These are phyloP conservation scores for Styela plicata DNA, from an alignment of 23 tunicate species.

Conservation along the genomic window DNA sequence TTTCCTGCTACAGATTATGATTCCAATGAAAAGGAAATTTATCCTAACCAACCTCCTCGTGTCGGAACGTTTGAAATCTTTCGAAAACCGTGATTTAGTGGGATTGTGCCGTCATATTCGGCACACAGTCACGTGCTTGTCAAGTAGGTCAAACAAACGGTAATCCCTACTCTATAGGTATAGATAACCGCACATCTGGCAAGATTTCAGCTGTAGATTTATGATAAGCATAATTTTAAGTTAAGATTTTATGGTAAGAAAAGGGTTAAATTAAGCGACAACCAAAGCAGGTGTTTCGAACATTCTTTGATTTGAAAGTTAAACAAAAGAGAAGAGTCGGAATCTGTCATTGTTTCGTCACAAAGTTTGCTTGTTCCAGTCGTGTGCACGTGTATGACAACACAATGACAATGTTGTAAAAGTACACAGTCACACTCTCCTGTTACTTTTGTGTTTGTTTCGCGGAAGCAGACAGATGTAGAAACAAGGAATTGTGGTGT, in stretches of 20 bases:
- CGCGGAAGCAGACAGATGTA: conserved; percentile 27
- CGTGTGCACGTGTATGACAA: conserved; percentile 33
- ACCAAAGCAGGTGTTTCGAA: conserved; percentile 21
- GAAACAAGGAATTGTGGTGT: conserved; percentile 25
- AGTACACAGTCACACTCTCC: conserved; percentile 28
- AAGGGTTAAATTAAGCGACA: conserved; percentile 5
- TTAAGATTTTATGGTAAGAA: not conserved
- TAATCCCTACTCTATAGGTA: not conserved
- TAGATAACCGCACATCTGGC: not conserved
- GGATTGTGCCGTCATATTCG: conserved; percentile 9
- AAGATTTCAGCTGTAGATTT: not conserved
- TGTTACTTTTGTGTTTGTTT: conserved; percentile 18
- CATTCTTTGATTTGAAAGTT: conserved; percentile 3
- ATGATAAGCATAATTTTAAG: not conserved
- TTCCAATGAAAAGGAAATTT: no score
- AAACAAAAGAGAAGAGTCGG: conserved; percentile 13
- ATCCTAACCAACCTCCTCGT: not conserved
- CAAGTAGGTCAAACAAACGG: conserved; percentile 20
- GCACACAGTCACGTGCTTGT: conserved; percentile 24
- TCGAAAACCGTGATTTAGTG: not conserved
- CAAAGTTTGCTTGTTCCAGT: conserved; percentile 26
- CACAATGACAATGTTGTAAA: conserved; percentile 32
- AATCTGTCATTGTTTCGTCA: conserved; percentile 16
- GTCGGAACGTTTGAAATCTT: not conserved
- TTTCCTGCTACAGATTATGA: no score